phyloP scores from a whole-genome alignment of 2,888 invertebrate genomes.

The Autographa gamma region DNA sequence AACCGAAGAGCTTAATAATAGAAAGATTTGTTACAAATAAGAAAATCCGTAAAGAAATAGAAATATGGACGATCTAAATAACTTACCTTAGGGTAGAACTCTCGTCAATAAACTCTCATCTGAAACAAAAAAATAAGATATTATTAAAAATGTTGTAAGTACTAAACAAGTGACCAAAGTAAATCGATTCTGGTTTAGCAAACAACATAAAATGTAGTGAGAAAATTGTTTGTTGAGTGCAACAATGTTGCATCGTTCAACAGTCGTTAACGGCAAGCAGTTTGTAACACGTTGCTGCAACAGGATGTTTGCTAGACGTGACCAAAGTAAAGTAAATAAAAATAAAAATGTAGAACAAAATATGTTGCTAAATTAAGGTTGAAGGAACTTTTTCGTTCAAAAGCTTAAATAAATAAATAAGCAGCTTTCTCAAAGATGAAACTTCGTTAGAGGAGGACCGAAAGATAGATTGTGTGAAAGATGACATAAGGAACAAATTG shows the following conservation, averaged over 20 bases:
- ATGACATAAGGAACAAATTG: no score
- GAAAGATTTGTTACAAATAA: no score
- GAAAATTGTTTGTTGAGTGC: constrained; percentile 30
- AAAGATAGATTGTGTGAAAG: no score
- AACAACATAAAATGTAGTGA: constrained; percentile 44
- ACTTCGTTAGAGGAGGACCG: no score
- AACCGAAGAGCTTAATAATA: no score
- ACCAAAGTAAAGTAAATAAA: not conserved
- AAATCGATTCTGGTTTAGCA: constrained; percentile 19
- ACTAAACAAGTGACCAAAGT: not conserved
- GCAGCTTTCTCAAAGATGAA: no score
- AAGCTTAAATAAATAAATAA: no score
- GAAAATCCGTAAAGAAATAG: no score
- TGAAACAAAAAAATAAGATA: constrained; percentile 58
- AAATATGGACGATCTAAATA: no score
- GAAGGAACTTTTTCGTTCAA: no score
- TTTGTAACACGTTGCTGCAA: constrained; percentile 37
- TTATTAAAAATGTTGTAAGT: not conserved
- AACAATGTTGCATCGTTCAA: constrained; percentile 42
- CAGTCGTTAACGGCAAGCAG: constrained; percentile 25
- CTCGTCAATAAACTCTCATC: constrained; percentile 60
- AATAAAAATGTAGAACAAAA: no score
- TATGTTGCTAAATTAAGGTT: no score
- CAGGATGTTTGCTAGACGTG: constrained; percentile 39
- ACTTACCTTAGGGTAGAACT: constrained; percentile 60